A percentile compares a stretch with the other conserved stretches of the same genome.
phyloP scores from a whole-genome alignment of 2,113 vertebrate species.

The Thalassarche chlororhynchos region DNA sequence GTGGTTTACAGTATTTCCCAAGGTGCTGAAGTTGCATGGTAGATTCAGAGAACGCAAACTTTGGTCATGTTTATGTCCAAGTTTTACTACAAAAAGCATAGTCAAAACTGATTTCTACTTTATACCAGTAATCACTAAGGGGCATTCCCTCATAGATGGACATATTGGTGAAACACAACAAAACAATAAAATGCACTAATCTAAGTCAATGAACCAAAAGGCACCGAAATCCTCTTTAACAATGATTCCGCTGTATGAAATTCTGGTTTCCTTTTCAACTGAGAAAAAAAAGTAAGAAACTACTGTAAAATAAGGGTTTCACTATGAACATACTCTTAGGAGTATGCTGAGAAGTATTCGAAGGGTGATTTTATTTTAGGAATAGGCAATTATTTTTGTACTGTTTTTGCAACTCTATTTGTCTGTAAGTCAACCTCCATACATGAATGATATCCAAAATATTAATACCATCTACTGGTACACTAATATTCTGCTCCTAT shows the following conservation, averaged over 20 bases:
- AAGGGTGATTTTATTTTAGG: background rate
- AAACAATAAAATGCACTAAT: background rate
- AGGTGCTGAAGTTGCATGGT: background rate
- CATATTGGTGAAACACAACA: background rate
- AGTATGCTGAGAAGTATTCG: background rate
- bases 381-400: background rate
- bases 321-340: background rate
- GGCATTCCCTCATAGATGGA: background rate
- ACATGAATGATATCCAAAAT: background rate
- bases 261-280: background rate
- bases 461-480: background rate
- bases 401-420: background rate
- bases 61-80: background rate
- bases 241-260: background rate
- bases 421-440: background rate
- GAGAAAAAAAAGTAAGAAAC: background rate
- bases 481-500: background rate
- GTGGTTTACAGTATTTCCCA: background rate
- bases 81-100: background rate
- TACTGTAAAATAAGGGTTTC: background rate
- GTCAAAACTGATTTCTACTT: background rate
- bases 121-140: background rate
- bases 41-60: background rate
- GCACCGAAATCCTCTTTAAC: background rate
- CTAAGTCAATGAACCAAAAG: background rate